Conservation (phyloP, 2,113 vertebrate genomes). For the Steatornis caripensis region DNA sequence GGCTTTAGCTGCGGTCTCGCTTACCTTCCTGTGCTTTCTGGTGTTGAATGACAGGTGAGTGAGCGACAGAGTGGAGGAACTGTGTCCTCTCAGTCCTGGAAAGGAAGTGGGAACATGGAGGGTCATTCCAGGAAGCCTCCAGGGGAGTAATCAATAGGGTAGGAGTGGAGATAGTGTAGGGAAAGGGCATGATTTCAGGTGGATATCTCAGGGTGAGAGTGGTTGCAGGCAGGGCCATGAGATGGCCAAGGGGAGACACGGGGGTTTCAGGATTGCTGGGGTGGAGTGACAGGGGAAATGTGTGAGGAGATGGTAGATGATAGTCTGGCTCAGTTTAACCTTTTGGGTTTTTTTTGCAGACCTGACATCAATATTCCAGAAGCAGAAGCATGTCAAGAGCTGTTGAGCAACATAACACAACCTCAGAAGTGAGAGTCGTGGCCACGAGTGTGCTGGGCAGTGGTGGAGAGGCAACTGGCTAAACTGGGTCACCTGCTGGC, state of each 20-base stretch:
- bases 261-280: neutral
- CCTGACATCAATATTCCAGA: neutral
- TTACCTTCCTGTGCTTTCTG: neutral
- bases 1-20: neutral
- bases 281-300: neutral
- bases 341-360: neutral
- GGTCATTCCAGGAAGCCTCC: neutral
- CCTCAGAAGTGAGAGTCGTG: neutral
- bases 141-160: neutral
- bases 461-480: neutral
- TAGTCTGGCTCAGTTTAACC: neutral
- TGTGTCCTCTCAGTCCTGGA: neutral
- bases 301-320: neutral
- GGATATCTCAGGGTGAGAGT: neutral
- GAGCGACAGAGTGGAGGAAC: neutral
- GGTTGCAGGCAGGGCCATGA: neutral
- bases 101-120: neutral
- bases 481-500: neutral
- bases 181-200: neutral
- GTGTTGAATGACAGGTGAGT: neutral
- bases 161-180: neutral
- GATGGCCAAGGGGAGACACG: neutral
- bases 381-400: neutral
- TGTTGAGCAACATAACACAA: neutral
- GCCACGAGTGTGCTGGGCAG: neutral